Conservation (phyloP, 2,888 invertebrate genomes). For the Pelosia muscerda region DNA sequence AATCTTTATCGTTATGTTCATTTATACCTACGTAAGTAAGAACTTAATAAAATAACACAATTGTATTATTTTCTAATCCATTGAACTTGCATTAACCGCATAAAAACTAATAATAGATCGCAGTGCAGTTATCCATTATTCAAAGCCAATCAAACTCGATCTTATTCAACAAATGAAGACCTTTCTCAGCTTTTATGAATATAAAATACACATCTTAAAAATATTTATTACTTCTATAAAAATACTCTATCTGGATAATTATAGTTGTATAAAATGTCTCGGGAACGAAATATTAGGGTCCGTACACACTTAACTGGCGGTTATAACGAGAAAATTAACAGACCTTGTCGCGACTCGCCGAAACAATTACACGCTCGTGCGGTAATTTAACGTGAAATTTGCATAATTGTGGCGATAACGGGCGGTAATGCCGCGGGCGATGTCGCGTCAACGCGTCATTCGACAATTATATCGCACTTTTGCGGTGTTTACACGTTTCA, state of each 20-base stretch:
- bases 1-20: neutral
- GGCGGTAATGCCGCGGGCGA: slow-evolving; percentile 67
- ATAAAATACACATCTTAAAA: slow-evolving; percentile 20
- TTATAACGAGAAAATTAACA: slow-evolving; percentile 63
- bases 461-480: slow-evolving; percentile 66
- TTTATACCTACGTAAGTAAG: neutral
- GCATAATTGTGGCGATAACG: slow-evolving; percentile 77
- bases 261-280: slow-evolving; percentile 37
- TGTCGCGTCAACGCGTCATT: slow-evolving; percentile 51
- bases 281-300: slow-evolving; percentile 50
- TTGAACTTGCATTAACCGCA: neutral
- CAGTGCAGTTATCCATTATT: neutral
- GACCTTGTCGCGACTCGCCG: slow-evolving; percentile 44
- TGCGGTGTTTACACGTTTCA: slow-evolving; percentile 50
- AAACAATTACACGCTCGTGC: slow-evolving; percentile 59
- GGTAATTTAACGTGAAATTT: slow-evolving; percentile 77
- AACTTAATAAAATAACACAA: neutral
- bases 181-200: slow-evolving; percentile 1
- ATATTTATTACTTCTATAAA: slow-evolving; percentile 32
- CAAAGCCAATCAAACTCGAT: neutral
- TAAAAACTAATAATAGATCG: neutral
- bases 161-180: slow-evolving; percentile 5
- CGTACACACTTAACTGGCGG: slow-evolving; percentile 57
- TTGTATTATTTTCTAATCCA: neutral
- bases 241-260: slow-evolving; percentile 43